Conservation (phyloP, 2,888 invertebrate genomes). For the Drosophila lutescens region DNA sequence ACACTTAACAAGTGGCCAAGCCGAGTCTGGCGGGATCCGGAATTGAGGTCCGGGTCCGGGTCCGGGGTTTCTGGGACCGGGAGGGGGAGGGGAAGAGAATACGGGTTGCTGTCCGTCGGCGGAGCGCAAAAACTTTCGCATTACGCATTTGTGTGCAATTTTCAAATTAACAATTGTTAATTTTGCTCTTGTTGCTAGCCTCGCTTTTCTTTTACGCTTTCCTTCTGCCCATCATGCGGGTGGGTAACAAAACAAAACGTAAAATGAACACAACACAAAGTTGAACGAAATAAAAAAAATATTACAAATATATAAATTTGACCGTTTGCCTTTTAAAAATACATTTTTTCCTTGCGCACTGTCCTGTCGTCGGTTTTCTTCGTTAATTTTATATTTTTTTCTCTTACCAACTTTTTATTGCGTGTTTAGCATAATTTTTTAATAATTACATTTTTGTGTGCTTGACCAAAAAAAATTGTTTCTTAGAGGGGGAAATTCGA, state of each 20-base stretch:
- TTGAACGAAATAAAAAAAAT: slow-evolving; percentile 37
- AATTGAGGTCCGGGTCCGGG: neutral
- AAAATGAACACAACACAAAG: slow-evolving; percentile 44
- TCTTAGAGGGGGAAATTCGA: neutral
- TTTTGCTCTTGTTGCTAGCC: slow-evolving; percentile 56
- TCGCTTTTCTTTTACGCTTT: slow-evolving; percentile 34
- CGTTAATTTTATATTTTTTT: slow-evolving; percentile 70
- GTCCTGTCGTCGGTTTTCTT: slow-evolving; percentile 55
- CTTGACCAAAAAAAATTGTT: slow-evolving; percentile 57
- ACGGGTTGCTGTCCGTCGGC: slow-evolving; percentile 26
- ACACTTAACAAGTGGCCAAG: slow-evolving; percentile 78
- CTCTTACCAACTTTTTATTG: slow-evolving; percentile 77
- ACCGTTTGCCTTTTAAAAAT: slow-evolving; percentile 78
- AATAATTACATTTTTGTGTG: slow-evolving; percentile 80
- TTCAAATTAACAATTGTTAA: slow-evolving; percentile 82
- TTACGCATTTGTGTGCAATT: slow-evolving; percentile 81
- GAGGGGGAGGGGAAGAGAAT: neutral
- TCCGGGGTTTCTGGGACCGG: slow-evolving; percentile 1
- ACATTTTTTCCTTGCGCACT: slow-evolving; percentile 51
- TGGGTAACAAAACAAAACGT: slow-evolving; percentile 46
- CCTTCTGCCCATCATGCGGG: slow-evolving; percentile 48
- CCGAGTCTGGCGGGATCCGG: slow-evolving; percentile 38
- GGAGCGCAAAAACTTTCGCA: slow-evolving; percentile 75
- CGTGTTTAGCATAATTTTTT: slow-evolving; percentile 80
- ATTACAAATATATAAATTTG: slow-evolving; percentile 53